These are phyloP conservation scores for Bovichtus diacanthus DNA, from an alignment of 2,797 vertebrate species.

Conservation along the genomic window DNA sequence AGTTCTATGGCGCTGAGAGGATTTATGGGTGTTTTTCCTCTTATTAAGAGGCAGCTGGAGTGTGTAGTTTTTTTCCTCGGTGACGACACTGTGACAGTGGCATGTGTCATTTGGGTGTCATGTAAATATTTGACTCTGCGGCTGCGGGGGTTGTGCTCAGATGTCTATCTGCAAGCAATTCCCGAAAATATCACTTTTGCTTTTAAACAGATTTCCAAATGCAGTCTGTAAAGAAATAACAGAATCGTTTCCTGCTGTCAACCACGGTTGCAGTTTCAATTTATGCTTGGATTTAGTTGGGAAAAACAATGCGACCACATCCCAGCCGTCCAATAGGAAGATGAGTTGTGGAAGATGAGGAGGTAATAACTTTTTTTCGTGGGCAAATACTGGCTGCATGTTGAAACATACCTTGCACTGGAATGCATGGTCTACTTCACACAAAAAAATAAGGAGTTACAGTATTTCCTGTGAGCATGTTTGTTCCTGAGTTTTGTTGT, in stretches of 20 bases:
- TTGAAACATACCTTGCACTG: constrained; percentile 77
- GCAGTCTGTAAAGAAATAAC: neutral
- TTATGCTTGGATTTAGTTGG: neutral
- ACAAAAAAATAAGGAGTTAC: constrained; percentile 9
- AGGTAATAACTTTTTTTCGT: constrained; percentile 49
- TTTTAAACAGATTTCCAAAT: neutral
- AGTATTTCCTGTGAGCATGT: constrained; percentile 39
- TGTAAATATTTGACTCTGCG: constrained; percentile 54
- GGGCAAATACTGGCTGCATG: constrained; percentile 58
- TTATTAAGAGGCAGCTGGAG: neutral
- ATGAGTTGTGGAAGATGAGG: constrained; percentile 30
- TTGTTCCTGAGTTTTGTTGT: constrained; percentile 44
- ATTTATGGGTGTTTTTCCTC: constrained; percentile 36
- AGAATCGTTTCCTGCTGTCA: neutral
- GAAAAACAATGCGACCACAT: neutral
- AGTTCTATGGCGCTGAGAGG: constrained; percentile 9
- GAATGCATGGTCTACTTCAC: constrained; percentile 59
- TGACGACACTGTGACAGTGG: constrained; percentile 40
- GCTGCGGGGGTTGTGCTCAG: neutral
- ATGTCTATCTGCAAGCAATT: neutral
- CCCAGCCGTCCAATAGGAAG: neutral
- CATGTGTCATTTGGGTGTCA: constrained; percentile 52
- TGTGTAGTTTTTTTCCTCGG: constrained; percentile 23
- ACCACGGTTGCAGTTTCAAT: neutral
- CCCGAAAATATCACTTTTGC: neutral